phyloP scores from a whole-genome alignment of 2,888 invertebrate genomes.

The Physocephala rufipes region DNA sequence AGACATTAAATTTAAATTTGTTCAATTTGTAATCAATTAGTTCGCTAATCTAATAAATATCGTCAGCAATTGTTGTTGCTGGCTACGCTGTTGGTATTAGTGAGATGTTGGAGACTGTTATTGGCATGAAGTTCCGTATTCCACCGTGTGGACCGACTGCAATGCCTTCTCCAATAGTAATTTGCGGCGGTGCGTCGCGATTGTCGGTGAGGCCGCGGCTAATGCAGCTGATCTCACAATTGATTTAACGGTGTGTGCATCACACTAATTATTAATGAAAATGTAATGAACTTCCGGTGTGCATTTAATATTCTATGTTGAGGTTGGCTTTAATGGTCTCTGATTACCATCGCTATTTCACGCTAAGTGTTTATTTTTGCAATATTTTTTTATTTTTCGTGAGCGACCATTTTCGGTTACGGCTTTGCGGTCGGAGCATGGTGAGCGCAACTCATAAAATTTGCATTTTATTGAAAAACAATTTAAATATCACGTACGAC shows the following conservation, averaged over 20 bases:
- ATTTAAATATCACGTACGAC: constrained; percentile 28
- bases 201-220: background rate
- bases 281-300: constrained; percentile 17
- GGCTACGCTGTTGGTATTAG: background rate
- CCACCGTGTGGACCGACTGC: background rate
- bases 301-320: constrained; percentile 12
- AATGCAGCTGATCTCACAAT: background rate
- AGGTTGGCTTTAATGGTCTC: constrained; percentile 24
- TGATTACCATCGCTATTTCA: constrained; percentile 8
- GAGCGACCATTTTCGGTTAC: constrained; percentile 22
- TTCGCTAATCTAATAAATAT: constrained; percentile 16
- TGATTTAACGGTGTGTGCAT: background rate
- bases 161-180: constrained; percentile 14
- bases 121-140: background rate
- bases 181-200: background rate
- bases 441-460: constrained; percentile 5
- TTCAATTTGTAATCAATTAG: constrained; percentile 37
- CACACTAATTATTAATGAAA: constrained; percentile 20
- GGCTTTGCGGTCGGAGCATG: constrained; percentile 18
- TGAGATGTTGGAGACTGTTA: background rate
- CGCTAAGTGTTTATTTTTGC: constrained; percentile 20
- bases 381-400: too few relatives aligned
- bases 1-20: constrained; percentile 35
- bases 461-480: constrained; percentile 28
- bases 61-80: background rate